A percentile compares a stretch with the other conserved stretches of the same genome.
These are phyloP conservation scores for Ceratina japonica DNA, from an alignment of 1,140 invertebrate genomes.

Conservation along the genomic window DNA sequence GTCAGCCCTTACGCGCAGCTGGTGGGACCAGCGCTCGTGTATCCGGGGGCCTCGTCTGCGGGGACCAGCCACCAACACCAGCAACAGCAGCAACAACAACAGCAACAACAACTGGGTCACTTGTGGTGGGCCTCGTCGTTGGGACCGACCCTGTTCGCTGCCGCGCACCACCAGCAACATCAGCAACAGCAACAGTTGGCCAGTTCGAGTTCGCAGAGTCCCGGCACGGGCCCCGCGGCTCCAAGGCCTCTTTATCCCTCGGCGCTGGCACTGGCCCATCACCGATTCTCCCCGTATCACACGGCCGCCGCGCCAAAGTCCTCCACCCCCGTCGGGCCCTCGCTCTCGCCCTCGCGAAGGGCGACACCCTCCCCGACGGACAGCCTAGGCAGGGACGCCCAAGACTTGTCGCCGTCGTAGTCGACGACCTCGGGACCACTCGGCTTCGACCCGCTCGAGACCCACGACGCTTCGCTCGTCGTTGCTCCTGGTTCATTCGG, in stretches of 20 bases:
- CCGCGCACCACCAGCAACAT: conserved; percentile 75
- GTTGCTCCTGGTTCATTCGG: too few species aligned
- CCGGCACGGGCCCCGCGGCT: conserved; percentile 72
- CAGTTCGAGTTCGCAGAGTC: conserved; percentile 67
- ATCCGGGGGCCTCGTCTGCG: conserved; percentile 71
- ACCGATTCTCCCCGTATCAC: conserved; percentile 79
- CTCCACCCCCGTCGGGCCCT: conserved; percentile 64
- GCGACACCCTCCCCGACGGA: conserved; percentile 77
- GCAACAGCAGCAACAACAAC: conserved; percentile 71
- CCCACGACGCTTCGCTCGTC: not conserved
- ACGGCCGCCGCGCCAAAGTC: conserved; percentile 69
- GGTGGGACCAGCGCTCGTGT: conserved; percentile 76
- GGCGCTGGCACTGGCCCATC: conserved; percentile 73
- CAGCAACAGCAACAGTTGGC: conserved; percentile 69
- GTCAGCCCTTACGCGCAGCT: conserved; percentile 80
- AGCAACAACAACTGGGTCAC: conserved; percentile 70
- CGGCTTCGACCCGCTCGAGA: conserved; percentile 6
- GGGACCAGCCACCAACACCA: conserved; percentile 71
- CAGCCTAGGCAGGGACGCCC: conserved; percentile 75
- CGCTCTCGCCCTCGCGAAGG: conserved; percentile 73
- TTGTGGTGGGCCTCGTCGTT: conserved; percentile 78
- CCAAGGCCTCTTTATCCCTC: conserved; percentile 78
- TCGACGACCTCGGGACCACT: conserved; percentile 22
- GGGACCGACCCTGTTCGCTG: conserved; percentile 76
- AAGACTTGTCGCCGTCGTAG: conserved; percentile 78